A percentile compares a stretch with the other conserved stretches of the same genome.
phyloP scores from a whole-genome alignment of 2,797 vertebrate species.

The Sebastes itinus region DNA sequence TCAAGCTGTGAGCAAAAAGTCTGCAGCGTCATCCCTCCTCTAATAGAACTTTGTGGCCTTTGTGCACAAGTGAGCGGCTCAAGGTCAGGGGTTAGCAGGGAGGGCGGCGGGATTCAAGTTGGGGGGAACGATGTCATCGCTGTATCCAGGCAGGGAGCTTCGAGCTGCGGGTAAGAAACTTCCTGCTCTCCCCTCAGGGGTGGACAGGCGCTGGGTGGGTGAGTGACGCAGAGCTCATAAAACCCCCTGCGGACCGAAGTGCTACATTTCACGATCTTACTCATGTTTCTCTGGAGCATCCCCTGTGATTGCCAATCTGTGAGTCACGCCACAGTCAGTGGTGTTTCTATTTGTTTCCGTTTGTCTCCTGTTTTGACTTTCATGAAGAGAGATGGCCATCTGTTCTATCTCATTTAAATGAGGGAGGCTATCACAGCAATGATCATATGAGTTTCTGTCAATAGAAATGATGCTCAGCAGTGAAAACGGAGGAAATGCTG shows the following conservation, averaged over 20 bases:
- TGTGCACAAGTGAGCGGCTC: conserved; percentile 31
- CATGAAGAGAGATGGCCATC: conserved; percentile 30
- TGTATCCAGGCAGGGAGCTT: conserved; percentile 33
- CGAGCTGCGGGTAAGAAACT: conserved; percentile 37
- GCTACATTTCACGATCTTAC: conserved; percentile 61
- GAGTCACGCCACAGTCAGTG: conserved; percentile 57
- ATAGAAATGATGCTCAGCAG: not conserved
- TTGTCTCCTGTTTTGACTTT: conserved; percentile 52
- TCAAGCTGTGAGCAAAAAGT: conserved; percentile 52
- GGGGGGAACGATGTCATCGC: conserved; percentile 37
- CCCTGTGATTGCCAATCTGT: conserved; percentile 56
- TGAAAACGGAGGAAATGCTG: conserved; percentile 1
- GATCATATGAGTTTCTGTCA: not conserved
- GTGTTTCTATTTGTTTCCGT: conserved; percentile 8
- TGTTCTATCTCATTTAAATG: conserved; percentile 12
- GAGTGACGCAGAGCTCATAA: conserved; percentile 63
- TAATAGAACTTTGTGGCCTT: conserved; percentile 42
- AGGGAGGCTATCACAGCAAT: not conserved
- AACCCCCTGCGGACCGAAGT: conserved; percentile 12
- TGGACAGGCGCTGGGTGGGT: conserved; percentile 32
- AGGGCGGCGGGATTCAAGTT: conserved; percentile 33
- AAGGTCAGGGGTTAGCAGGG: conserved; percentile 58
- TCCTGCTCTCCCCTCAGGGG: conserved; percentile 29
- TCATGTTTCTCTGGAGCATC: conserved; percentile 68
- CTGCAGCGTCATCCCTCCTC: conserved; percentile 52